Conservation (phyloP, 2,113 vertebrate species). For the Eptatretus burgeri region DNA sequence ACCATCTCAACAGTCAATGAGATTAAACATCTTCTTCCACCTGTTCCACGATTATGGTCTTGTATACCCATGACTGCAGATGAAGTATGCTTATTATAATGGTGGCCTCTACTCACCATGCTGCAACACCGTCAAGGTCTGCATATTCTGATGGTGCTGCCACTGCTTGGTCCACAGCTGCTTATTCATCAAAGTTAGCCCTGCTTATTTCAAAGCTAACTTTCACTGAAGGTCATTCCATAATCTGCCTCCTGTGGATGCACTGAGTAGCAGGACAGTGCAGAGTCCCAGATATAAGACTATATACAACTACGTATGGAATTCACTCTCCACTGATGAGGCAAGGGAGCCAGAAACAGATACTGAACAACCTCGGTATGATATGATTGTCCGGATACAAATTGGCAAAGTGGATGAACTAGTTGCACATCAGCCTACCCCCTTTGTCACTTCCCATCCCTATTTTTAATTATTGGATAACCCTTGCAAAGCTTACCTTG, state of each 20-base stretch:
- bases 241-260: not conserved
- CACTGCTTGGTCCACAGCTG: not conserved
- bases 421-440: no score
- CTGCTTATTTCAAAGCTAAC: slow-evolving; percentile 4
- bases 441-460: no score
- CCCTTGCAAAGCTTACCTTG: no score
- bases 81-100: not conserved
- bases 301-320: no score
- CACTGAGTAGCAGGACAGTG: not conserved
- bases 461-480: no score
- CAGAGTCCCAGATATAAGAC: no score
- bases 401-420: no score
- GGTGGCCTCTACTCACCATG: not conserved
- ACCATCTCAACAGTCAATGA: not conserved
- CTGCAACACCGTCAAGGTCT: not conserved
- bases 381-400: no score
- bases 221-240: not conserved
- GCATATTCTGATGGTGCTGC: not conserved
- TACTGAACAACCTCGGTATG: no score
- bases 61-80: not conserved
- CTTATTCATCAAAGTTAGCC: not conserved
- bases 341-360: no score
- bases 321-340: no score
- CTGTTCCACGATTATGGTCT: not conserved
- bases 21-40: not conserved